Base-by-base conservation (phyloP, 2,113 vertebrate species). In the Hemiprocne comata region DNA sequence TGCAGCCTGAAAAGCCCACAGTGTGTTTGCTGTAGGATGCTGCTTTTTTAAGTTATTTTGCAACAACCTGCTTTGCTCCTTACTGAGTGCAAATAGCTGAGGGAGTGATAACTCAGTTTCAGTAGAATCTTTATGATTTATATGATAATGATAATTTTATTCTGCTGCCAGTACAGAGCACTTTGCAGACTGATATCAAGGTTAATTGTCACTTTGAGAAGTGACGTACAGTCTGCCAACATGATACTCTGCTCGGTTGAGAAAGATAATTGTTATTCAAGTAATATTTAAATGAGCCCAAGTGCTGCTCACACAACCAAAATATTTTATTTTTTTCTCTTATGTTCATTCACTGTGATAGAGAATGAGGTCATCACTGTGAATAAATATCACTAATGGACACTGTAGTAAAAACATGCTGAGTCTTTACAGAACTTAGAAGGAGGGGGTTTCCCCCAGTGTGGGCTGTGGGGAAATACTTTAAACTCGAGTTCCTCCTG, bases 161-260 rank as follows among this genome's bases (percentile, higher is more conserved):
- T 96, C 83, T 88, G 9, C 93, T 97, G 90, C 91, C 62, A 93
- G 64, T 65, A 50, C 74, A 67, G 95, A 97, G 82, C 73, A 79
- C 80, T 97, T 96, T 95, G 76, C 92, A 97, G 90, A 77, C 95
- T 94, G 92, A 83, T 95, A 95, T 95, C 89, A 93, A 95, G 93
- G 92, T 96, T 97, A 97, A 95, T 97, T 97, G 89, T 97, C 95
- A 89, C 85, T 94, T 64, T 94, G 90, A 96, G 95, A 92, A 96
- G 85, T 40, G 84, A 85, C 95, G 92, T 83, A n/a, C 80, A 67
- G 83, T 96, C 76, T 96, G 64, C 66, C 87, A 95, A 90, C 77
- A 87, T 77, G 72, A 96, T 82, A 90, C 80, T 95, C 72, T 89
- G 58, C 62, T 97, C 85, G 92, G 83, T 93, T 94, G 83, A 95